phyloP scores from a whole-genome alignment of 2,797 vertebrate species.

The Enteromius argenteus region DNA sequence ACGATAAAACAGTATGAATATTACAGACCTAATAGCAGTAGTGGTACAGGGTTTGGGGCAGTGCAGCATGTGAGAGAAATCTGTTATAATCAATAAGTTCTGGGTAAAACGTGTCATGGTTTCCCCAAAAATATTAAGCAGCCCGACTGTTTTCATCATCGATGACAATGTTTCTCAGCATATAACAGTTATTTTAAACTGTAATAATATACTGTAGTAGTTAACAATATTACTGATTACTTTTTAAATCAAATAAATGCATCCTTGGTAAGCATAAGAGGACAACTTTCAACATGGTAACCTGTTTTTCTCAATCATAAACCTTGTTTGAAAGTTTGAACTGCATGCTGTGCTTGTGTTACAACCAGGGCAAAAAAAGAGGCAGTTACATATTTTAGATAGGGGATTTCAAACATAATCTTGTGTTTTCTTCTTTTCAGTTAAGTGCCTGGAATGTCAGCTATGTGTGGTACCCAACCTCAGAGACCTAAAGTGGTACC shows the following conservation, averaged over 20 bases:
- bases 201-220: background rate
- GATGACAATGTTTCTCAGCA: background rate
- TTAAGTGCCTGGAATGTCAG: conserved; percentile 53
- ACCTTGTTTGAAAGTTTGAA: background rate
- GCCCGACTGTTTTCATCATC: background rate
- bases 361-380: background rate
- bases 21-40: background rate
- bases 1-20: background rate
- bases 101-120: background rate
- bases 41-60: background rate
- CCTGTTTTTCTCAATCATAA: background rate
- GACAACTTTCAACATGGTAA: background rate
- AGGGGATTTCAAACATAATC: conserved; percentile 8
- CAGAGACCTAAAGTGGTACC: conserved; percentile 59
- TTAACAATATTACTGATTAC: background rate
- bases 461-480: conserved; percentile 57
- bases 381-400: background rate
- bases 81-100: background rate
- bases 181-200: background rate
- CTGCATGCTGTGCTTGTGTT: background rate
- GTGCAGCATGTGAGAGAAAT: background rate
- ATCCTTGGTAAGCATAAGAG: background rate
- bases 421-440: conserved; percentile 20
- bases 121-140: background rate
- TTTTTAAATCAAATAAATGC: background rate